Base-by-base conservation (phyloP, 1,140 invertebrate genomes). In the Brachystomella parvula region DNA sequence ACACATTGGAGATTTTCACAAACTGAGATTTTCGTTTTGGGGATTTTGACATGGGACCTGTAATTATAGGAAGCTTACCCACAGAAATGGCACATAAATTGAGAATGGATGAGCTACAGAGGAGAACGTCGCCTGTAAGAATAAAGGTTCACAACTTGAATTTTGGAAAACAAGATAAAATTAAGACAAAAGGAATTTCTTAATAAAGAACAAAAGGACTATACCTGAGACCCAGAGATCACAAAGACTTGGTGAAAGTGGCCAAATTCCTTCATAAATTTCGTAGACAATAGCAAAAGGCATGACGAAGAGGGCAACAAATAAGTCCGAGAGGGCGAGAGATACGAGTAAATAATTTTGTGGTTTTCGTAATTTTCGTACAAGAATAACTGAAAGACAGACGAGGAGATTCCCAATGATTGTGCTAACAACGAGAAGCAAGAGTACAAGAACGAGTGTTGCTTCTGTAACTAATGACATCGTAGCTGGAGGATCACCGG, bases 51-150 rank as follows among this genome's bases (percentile, higher is more conserved):
- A n/a, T n/a, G n/a, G n/a, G n/a, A n/a, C n/a, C n/a, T n/a, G n/a
- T n/a, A n/a, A n/a, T n/a, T n/a, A n/a, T n/a, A n/a, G n/a, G n/a
- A n/a, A n/a, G 91, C 72, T 93, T 85, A 80, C 96, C 89, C 70
- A 96, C 89, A 72, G 89, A 92, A 76, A 97, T 96, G 61, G 93
- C 96, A 76, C 92, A 95, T 62, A 95, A 82, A 78, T 95, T 94
- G 17, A 94, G 81, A 71, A 95, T 94, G 72, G 90, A 93, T 31
- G 92, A 92, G 15, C 92, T 91, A 77, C 83, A 76, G 76, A 96
- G 94, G 0, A 97, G 81, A 0, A 98, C 94, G 79, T 98, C 94
- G 73, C 65, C 71, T 73, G 66, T 65, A 63, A 65, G 3, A 2
- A 60, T 33, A 67, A 19, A 39, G 17, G 39, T 44, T 47, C 26